Evolutionary conservation across 2,888 invertebrate species (phyloP), one percentile per base, ranked within the genome.

Genomic region (Sinopyrophorus schimmeli): DNA sequence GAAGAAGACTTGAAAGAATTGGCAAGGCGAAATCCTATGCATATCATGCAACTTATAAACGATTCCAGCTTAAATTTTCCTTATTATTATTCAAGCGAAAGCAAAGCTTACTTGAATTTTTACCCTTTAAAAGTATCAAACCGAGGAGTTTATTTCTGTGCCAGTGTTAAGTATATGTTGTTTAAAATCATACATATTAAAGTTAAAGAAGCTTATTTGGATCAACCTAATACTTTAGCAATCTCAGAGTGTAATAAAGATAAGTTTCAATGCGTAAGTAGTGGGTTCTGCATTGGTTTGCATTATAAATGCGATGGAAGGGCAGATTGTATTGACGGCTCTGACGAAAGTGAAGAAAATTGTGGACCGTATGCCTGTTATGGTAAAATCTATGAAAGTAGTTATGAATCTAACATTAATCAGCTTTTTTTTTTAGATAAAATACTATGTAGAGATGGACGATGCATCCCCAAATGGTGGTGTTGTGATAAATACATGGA

Each of bases 301-400:
- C 72, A 76, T 57, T 79, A 75, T 60, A 68, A 76, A 3, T 80
- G 80, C 60, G 80, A 80, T 64, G 78, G 78, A 2, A 72, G 70
- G 52, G 59, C 60, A 10, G 79, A 80, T 61, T 80, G 80, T 56
- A 72, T 70, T 46, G 76, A 75, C 57, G 76, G 76, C 14, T 75
- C 75, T 18, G 80, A 80, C 64, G 80, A 80, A 62, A 69, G n/a
- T n/a, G n/a, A n/a, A n/a, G n/a, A n/a, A n/a, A n/a, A n/a, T n/a
- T n/a, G n/a, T n/a, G n/a, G n/a, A n/a, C n/a, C n/a, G 9, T 17
- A 23, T n/a, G 10, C 16, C 12, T 30, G 12, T 39, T 18, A n/a
- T n/a, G n/a, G n/a, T n/a, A n/a, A n/a, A n/a, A n/a, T n/a, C n/a
- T n/a, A n/a, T n/a, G n/a, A n/a, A n/a, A n/a, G n/a, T n/a, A n/a